Base-by-base conservation (phyloP, 2,113 vertebrate species). In the Podiceps cristatus region DNA sequence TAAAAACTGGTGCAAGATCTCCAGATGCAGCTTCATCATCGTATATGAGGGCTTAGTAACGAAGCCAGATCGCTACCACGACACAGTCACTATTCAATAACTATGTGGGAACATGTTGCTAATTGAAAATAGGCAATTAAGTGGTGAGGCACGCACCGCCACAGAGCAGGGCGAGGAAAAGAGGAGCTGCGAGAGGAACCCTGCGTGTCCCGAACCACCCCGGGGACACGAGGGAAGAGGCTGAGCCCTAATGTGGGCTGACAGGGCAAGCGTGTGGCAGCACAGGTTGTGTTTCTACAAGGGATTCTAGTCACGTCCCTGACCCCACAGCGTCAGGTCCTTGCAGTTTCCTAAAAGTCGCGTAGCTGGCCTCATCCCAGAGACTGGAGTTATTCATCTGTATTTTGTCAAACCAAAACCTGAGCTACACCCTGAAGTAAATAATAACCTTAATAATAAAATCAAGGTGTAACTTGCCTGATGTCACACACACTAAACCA, bases 131-230 rank as follows among this genome's bases (percentile, higher is more conserved):
- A 18, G 68, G 63, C 35, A 35, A 55, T 52, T 3, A 25, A 40
- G 11, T 0, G 29, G 4, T 0, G 19, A 75, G 50, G 25, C 7
- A 3, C 6, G 1, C 22, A 0, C 37, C 29, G 49, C 59, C 31
- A 10, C 6, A 3, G 85, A 76, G 63, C 64, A 59, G 63, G 47
- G 67, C 52, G 42, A 63, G 53, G 66, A 3, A 44, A 31, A 55
- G 3, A 44, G 68, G 74, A 74, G 67, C 25, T 44, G 37, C 20
- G 5, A 1, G 22, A 78, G 75, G 72, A 77, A 9, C n/a, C 1
- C 2, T 0, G 0, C 0, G 15, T 3, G 25, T 50, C 60, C 80
- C 44, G 2, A 40, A 2, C 5, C 49, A 10, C 9, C 90, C 90
- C 2, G 35, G 88, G 91, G 84, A 64, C 56, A 56, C 2, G 3